Base-by-base conservation (phyloP, 2,888 invertebrate genomes). In the Tenthredo notha region DNA sequence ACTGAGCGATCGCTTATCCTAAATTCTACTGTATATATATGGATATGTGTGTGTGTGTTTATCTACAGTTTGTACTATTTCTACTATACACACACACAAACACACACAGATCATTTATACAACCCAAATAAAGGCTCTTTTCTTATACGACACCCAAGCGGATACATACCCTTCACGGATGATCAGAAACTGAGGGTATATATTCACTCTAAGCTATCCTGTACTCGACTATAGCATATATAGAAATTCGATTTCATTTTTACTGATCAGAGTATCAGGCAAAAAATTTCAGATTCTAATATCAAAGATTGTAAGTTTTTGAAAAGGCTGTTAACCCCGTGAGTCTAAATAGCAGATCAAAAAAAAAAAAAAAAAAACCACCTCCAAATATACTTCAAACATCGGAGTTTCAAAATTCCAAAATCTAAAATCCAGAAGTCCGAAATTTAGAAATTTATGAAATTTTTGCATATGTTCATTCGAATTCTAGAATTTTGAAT, bases 1-100 rank as follows among this genome's bases (percentile, higher is more conserved):
- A 91, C 91, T 91, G 91, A 91, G 91, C 90, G 91, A 91, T 91
- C 91, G 91, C 90, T 90, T 90, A 89, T 91, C 89, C 88, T 72
- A n/a, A n/a, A 54, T 54, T n/a, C 54, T 54, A 18, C 50, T 47
- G 58, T n/a, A 21, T 40, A 67, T 61, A 4, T 33, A 4, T 33
- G 33, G 2, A 4, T 33, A 4, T 33, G 12, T 33, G 18, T 12
- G 18, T 15, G 67, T 67, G 67, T 18, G 12, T 33, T 67, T 67
- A 33, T 29, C 7, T 33, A 67, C 67, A 61, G 61, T 25, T 61
- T 21, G 61, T 25, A 50, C 50, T n/a, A n/a, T 50, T 50, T 50
- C 50, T 50, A 21, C 25, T 61, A 61, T 0, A 61, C 18, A 67
- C 29, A 67, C 29, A 5, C 25, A 5, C 33, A 33, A 1, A 15